Conservation (phyloP, 2,113 vertebrate species). For the Spermophilus dauricus region DNA sequence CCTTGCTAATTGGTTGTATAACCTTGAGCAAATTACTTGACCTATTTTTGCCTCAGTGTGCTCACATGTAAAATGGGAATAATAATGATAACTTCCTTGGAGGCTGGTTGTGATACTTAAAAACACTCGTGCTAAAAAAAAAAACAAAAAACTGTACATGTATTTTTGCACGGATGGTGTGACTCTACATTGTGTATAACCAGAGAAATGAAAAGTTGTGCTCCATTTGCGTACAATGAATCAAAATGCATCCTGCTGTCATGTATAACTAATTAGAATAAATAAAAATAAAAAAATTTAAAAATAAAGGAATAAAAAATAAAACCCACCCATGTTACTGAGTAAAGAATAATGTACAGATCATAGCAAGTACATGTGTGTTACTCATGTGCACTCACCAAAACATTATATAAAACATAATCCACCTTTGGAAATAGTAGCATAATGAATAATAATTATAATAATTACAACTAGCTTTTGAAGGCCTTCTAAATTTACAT, state of each 20-base stretch:
- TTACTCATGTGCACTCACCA: not conserved
- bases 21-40: not conserved
- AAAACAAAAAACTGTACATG: not conserved
- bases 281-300: too few species aligned
- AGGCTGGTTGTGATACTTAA: not conserved
- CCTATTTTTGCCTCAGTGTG: not conserved
- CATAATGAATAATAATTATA: constrained; percentile 35
- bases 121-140: not conserved
- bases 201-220: too few species aligned
- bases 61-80: not conserved
- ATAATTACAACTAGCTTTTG: constrained; percentile 23
- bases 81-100: not conserved
- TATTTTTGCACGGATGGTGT: too few species aligned
- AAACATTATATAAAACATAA: constrained; percentile 20
- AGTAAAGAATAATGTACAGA: not conserved
- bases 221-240: too few species aligned
- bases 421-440: constrained; percentile 16
- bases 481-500: constrained; percentile 16
- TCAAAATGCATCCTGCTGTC: too few species aligned
- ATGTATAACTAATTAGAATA: too few species aligned
- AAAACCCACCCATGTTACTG: not conserved
- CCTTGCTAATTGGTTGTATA: not conserved
- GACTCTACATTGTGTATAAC: too few species aligned
- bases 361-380: not conserved
- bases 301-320: too few species aligned